phyloP scores from a whole-genome alignment of 2,888 invertebrate genomes.

The Ellobium chinense region DNA sequence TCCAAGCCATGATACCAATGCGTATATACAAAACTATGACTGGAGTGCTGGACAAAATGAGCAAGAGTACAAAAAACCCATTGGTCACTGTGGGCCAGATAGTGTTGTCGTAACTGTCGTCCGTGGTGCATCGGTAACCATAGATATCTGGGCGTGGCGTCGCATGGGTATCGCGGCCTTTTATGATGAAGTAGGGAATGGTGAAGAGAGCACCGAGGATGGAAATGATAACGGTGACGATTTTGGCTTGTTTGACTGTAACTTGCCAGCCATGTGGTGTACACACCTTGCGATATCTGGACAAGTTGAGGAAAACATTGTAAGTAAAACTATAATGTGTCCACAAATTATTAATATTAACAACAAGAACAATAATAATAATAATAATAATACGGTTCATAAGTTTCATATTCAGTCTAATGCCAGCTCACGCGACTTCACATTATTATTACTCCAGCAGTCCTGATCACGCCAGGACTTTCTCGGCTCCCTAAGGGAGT shows the following conservation, averaged over 20 bases:
- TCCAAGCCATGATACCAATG: not conserved
- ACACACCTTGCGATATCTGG: constrained; percentile 29
- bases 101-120: constrained; percentile 10
- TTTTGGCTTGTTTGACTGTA: not conserved
- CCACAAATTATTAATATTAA: no score
- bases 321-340: no score
- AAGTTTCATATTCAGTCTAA: no score
- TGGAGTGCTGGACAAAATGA: not conserved
- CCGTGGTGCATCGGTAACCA: not conserved
- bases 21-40: not conserved
- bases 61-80: not conserved
- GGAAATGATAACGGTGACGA: not conserved
- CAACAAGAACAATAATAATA: no score
- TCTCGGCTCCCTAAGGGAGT: no score
- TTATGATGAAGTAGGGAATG: constrained; percentile 21
- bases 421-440: no score
- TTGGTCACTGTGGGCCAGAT: constrained; percentile 19
- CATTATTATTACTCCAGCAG: no score
- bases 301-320: not conserved
- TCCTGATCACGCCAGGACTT: no score
- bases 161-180: constrained; percentile 1
- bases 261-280: constrained; percentile 1
- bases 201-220: not conserved
- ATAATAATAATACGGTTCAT: no score
- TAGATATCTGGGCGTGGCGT: constrained; percentile 7